These are phyloP conservation scores for Anthophora plumipes DNA, from an alignment of 2,888 invertebrate genomes.

Conservation along the genomic window DNA sequence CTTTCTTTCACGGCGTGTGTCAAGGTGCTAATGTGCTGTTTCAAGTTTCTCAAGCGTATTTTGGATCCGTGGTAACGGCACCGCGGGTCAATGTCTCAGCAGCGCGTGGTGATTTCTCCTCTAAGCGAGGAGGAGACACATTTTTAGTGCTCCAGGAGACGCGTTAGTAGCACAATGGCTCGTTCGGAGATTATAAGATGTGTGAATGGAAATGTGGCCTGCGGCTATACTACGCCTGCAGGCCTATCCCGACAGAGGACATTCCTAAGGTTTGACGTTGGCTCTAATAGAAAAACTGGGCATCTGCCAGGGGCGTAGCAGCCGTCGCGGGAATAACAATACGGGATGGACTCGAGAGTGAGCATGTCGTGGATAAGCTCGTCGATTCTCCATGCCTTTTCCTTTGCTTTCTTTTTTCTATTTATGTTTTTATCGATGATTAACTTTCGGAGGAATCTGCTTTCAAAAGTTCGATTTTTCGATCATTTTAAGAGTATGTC, in stretches of 20 bases:
- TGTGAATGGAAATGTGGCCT: conserved; percentile 52
- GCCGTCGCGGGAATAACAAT: conserved; percentile 59
- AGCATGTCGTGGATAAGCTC: conserved; percentile 23
- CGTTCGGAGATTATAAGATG: conserved; percentile 37
- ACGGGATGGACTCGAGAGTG: conserved; percentile 33
- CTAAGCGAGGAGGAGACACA: conserved; percentile 3
- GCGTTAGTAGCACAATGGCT: conserved; percentile 28
- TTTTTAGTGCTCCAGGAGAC: conserved; percentile 29
- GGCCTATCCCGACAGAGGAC: conserved; percentile 47
- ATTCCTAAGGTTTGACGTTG: conserved; percentile 68
- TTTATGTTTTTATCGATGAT: conserved; percentile 32
- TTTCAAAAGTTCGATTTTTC: background rate
- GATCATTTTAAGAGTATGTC: background rate
- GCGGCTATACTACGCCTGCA: conserved; percentile 23
- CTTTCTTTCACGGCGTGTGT: conserved; percentile 2
- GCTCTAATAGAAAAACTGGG: conserved; percentile 70
- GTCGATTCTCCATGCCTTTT: conserved; percentile 18
- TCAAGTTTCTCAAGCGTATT: conserved; percentile 20
- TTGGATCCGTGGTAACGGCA: conserved; percentile 31
- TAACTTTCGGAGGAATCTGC: conserved; percentile 5
- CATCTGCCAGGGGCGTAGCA: conserved; percentile 65
- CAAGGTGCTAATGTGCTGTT: conserved; percentile 28
- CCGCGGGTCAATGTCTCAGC: conserved; percentile 32
- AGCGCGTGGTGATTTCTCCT: conserved; percentile 11
- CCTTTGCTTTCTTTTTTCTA: no score